These are phyloP conservation scores for Tanypteryx hageni DNA, from an alignment of 2,888 invertebrate species.

Conservation along the genomic window DNA sequence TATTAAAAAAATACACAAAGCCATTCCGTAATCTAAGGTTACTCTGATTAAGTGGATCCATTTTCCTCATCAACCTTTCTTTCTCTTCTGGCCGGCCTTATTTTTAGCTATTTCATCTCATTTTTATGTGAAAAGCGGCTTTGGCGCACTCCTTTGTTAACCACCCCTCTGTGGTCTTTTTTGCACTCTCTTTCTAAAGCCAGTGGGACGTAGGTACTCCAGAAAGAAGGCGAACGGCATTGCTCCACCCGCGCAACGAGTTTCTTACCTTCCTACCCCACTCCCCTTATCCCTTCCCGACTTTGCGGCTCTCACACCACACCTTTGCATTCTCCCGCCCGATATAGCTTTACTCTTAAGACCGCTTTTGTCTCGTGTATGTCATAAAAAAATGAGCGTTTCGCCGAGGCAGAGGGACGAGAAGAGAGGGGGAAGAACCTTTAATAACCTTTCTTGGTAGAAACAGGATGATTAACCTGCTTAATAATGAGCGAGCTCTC, in stretches of 20 bases:
- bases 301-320: not conserved
- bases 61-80: not conserved
- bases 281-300: not conserved
- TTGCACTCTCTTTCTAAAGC: not conserved
- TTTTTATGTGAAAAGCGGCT: constrained; percentile 17
- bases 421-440: constrained; percentile 26
- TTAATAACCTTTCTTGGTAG: constrained; percentile 61
- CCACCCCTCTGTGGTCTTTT: not conserved
- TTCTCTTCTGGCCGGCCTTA: not conserved
- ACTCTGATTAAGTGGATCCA: constrained; percentile 9
- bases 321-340: not conserved
- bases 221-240: constrained; percentile 7
- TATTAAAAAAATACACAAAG: not conserved
- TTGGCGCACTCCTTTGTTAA: constrained; percentile 37
- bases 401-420: not conserved
- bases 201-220: constrained; percentile 10
- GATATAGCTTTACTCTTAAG: constrained; percentile 54
- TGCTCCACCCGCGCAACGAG: not conserved
- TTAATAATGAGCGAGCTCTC: constrained; percentile 47
- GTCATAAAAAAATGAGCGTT: not conserved
- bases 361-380: constrained; percentile 34
- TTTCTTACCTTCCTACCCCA: not conserved
- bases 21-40: constrained; percentile 28
- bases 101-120: not conserved
- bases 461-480: constrained; percentile 62